Conservation (phyloP, 2,888 invertebrate genomes). For the Germaria angustata region DNA sequence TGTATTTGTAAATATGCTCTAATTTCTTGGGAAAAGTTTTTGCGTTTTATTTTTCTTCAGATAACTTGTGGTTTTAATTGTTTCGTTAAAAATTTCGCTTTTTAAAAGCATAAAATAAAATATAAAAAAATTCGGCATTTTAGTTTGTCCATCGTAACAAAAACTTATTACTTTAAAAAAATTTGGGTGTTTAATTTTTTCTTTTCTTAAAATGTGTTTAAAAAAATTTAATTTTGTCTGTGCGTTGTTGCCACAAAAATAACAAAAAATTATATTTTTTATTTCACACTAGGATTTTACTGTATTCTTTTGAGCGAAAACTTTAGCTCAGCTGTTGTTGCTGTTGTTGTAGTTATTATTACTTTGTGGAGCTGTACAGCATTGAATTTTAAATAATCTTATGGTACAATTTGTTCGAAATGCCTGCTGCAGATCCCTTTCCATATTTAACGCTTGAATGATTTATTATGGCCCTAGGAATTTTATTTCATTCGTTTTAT, state of each 20-base stretch:
- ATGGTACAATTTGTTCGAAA: neutral
- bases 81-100: neutral
- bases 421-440: neutral
- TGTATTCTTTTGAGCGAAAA: neutral
- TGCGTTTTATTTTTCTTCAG: neutral
- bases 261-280: neutral
- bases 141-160: too few species aligned
- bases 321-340: slow-evolving; percentile 11
- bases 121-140: too few species aligned
- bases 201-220: too few species aligned
- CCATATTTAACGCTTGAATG: slow-evolving; percentile 9
- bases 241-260: neutral
- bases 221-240: too few species aligned
- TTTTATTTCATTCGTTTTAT: neutral
- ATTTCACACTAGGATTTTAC: neutral
- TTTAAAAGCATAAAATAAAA: too few species aligned
- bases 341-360: neutral
- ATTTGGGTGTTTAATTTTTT: too few species aligned
- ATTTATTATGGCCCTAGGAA: neutral
- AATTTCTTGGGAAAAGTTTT: neutral
- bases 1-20: neutral
- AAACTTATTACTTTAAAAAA: too few species aligned
- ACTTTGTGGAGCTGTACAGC: neutral
- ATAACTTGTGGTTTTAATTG: neutral
- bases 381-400: neutral